Percentiles rank a stretch among this genome's conserved stretches.
Conservation (phyloP, 2,797 vertebrate species). For the Avahi laniger region DNA sequence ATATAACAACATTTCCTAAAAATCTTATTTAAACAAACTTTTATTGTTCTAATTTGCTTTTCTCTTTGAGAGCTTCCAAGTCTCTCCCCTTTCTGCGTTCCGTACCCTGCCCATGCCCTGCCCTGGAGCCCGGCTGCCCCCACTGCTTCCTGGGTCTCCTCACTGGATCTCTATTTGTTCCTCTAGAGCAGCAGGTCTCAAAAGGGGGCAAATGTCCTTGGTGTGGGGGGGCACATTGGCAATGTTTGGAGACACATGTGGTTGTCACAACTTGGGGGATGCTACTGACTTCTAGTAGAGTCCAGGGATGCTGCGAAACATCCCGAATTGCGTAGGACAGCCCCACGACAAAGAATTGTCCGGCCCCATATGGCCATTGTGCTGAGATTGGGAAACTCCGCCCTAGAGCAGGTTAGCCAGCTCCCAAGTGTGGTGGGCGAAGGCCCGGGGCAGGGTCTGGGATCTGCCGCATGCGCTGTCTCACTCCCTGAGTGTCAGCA, state of each 20-base stretch:
- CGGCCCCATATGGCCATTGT: not conserved
- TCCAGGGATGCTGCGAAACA: not conserved
- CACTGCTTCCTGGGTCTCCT: not conserved
- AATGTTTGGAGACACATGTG: not conserved
- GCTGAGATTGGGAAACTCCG: not conserved
- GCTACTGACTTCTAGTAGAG: not conserved
- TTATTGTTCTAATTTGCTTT: not conserved
- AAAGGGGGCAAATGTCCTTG: not conserved
- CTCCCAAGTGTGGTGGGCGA: not conserved
- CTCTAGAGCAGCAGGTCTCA: not conserved
- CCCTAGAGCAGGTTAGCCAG: not conserved
- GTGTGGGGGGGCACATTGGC: not conserved
- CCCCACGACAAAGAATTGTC: not conserved
- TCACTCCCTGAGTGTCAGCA: not conserved
- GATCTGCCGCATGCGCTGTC: rapidly evolving
- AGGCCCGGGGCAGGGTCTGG: not conserved
- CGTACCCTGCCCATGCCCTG: too few relatives aligned
- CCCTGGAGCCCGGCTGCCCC: not conserved
- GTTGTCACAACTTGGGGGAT: not conserved
- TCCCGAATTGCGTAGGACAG: too few relatives aligned
- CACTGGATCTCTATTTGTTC: not conserved
- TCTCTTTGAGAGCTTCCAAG: not conserved
- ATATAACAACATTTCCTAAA: not conserved
- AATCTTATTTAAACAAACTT: not conserved
- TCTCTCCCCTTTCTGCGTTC: not conserved